These are phyloP conservation scores for Aspidapion aeneum DNA, from an alignment of 2,888 invertebrate species.

Conservation along the genomic window DNA sequence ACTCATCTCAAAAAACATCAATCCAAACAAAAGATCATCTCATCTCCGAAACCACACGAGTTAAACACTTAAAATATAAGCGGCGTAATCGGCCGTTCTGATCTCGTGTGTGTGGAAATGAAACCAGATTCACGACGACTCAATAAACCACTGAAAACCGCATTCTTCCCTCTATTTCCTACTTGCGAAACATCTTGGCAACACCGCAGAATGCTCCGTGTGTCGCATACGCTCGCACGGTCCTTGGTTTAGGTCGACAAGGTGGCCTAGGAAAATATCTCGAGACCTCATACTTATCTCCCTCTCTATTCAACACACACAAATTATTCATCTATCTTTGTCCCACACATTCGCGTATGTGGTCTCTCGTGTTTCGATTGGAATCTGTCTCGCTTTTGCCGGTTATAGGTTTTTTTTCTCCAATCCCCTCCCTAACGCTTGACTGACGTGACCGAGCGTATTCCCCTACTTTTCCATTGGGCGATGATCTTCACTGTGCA, in stretches of 20 bases:
- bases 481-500: not conserved
- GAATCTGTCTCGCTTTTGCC: not conserved
- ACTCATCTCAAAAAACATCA: not conserved
- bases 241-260: constrained; percentile 24
- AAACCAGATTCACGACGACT: not conserved
- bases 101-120: not conserved
- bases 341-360: too few species aligned
- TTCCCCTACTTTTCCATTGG: constrained; percentile 19
- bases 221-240: constrained; percentile 18
- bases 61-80: not conserved
- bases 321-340: too few species aligned
- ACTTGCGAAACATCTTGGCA: constrained; percentile 10
- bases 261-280: not conserved
- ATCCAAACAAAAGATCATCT: not conserved
- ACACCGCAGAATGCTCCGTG: constrained; percentile 4
- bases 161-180: not conserved
- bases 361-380: not conserved
- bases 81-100: too few species aligned
- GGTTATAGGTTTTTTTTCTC: too few species aligned
- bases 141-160: not conserved
- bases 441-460: constrained; percentile 15
- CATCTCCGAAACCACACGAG: not conserved
- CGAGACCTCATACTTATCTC: not conserved
- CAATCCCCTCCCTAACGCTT: not conserved
- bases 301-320: not conserved